A percentile compares a stretch with the other conserved stretches of the same genome.
Evolutionary conservation across 2,797 vertebrate genomes (phyloP).

Genomic region (Micrastur ruficollis): DNA sequence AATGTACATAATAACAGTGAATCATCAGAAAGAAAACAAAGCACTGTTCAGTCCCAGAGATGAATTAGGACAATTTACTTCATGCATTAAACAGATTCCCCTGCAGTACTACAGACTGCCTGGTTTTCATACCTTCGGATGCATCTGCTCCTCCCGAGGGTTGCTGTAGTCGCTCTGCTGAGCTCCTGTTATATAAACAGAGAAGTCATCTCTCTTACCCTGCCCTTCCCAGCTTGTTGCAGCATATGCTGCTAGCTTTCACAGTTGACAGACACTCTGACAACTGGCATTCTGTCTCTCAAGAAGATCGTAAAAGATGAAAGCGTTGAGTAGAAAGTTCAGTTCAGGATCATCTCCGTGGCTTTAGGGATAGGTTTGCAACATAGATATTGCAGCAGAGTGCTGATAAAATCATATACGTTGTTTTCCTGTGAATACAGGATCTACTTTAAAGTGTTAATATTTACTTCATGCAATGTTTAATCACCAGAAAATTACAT

Average conservation of each 20-base stretch:
- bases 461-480: neutral
- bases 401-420: neutral
- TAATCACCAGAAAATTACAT: neutral
- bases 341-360: constrained; percentile 37
- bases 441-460: neutral
- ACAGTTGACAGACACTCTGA: constrained; percentile 60
- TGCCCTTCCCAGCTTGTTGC: constrained; percentile 61
- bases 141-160: neutral
- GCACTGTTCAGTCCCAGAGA: neutral
- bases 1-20: neutral
- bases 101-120: neutral
- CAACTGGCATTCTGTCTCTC: constrained; percentile 63
- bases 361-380: neutral
- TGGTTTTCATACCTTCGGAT: constrained; percentile 33
- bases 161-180: constrained; percentile 33
- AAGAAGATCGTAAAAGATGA: constrained; percentile 43
- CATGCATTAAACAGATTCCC: neutral
- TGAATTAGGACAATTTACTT: neutral
- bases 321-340: constrained; percentile 26
- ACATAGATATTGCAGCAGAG: neutral
- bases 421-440: neutral
- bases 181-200: constrained; percentile 62
- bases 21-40: neutral
- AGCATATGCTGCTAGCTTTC: constrained; percentile 61
- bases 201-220: constrained; percentile 52